Percentiles rank a stretch among this genome's conserved stretches.
Evolutionary conservation across 2,797 vertebrate genomes (phyloP).

Genomic region (Argentina silus): DNA sequence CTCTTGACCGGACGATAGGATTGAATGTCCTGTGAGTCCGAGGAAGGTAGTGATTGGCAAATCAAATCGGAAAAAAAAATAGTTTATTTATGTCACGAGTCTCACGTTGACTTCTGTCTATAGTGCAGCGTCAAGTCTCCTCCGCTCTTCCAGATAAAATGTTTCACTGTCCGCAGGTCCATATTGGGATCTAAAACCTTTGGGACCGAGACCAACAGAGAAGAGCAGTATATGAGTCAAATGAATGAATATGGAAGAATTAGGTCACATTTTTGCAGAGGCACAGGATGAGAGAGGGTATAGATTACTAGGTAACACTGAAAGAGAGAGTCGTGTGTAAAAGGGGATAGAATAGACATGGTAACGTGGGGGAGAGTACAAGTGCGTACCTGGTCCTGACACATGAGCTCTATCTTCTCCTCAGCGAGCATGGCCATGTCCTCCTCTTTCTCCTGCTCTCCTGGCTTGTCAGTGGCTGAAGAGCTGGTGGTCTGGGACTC

Average conservation of each 20-base stretch:
- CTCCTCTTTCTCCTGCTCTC: conserved; percentile 97
- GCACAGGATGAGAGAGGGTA: too few relatives aligned
- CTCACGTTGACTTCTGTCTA: conserved; percentile 98
- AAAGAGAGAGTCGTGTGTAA: too few relatives aligned
- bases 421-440: conserved; percentile 95
- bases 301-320: too few relatives aligned
- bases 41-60: conserved; percentile 77
- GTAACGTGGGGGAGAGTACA: background rate
- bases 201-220: background rate
- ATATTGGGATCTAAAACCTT: conserved; percentile 99
- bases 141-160: conserved; percentile 99
- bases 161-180: conserved; percentile 99
- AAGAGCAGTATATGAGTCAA: conserved; percentile 13
- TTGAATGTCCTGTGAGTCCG: conserved; percentile 70
- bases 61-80: conserved; percentile 42
- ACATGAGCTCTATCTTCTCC: conserved; percentile 98
- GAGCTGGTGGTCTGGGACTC: conserved; percentile 99
- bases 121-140: conserved; percentile 98
- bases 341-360: too few relatives aligned
- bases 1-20: conserved; percentile 61
- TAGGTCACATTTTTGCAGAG: too few relatives aligned
- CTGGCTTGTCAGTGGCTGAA: conserved; percentile 95
- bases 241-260: background rate
- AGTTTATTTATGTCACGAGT: conserved; percentile 40
- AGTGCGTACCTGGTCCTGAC: conserved; percentile 92